Evolutionary conservation across 2,888 invertebrate genomes (phyloP).

Genomic region (Erebia palarica): DNA sequence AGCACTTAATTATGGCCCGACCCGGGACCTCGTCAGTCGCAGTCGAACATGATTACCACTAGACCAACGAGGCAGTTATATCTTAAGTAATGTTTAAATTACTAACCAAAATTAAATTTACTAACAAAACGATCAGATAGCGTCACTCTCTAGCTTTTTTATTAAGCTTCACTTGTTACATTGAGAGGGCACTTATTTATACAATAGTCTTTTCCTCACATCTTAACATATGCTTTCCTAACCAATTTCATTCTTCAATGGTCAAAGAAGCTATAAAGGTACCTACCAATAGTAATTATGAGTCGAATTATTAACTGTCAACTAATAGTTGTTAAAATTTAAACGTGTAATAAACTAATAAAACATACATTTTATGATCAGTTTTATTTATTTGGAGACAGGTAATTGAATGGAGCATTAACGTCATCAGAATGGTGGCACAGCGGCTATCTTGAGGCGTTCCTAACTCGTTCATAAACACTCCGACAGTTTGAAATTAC

Average conservation of each 20-base stretch:
- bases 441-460: not conserved
- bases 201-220: not conserved
- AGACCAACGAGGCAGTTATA: too few relatives aligned
- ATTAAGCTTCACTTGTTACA: not conserved
- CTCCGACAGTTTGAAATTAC: conserved; percentile 26
- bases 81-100: not conserved
- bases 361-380: conserved; percentile 30
- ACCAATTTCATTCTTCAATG: not conserved
- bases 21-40: too few relatives aligned
- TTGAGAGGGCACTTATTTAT: not conserved
- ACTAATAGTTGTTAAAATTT: not conserved
- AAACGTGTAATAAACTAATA: conserved; percentile 30
- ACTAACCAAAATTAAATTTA: not conserved
- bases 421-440: conserved; percentile 12
- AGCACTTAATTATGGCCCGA: too few relatives aligned
- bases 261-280: not conserved
- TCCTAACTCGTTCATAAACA: not conserved
- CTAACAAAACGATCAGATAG: conserved; percentile 10
- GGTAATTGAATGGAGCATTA: conserved; percentile 28
- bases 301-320: not conserved
- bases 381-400: conserved; percentile 31
- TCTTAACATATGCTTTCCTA: not conserved
- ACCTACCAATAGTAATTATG: too few relatives aligned
- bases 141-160: not conserved
- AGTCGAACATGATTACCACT: too few relatives aligned